Evolutionary conservation across 2,888 invertebrate genomes (phyloP), one percentile per base, ranked within the genome.

Genomic region (Saturnia japonica): DNA sequence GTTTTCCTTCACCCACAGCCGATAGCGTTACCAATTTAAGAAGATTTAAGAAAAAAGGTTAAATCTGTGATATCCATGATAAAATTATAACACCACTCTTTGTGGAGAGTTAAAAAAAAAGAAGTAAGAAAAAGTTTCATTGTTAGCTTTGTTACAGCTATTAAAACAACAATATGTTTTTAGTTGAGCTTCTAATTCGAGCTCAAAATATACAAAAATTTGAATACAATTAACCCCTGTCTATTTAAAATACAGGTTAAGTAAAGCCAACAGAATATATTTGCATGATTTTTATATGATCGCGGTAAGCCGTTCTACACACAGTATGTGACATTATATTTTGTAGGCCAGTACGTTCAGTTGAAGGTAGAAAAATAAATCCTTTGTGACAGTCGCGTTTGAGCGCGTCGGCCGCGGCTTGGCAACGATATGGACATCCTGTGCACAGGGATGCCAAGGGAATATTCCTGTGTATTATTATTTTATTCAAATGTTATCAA

Each of bases 271-370:
- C 34, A n/a, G 22, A 64, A n/a, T 40, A 64, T n/a, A 64, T 64
- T 64, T 64, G 64, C 64, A 64, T 64, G 64, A 64, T 64, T 64
- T 64, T 64, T 64, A 40, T 64, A 64, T 64, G n/a, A 64, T 64
- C 19, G 34, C 40, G 64, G 40, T 40, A 40, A 64, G 64, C 64
- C 40, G n/a, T 7, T 54, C n/a, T 60, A 60, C 14, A 12, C 40
- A 64, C 64, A 34, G 34, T 34, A 6, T 4, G 19, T 19, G 34
- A 40, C 22, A 40, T 64, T 64, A 40, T 64, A 40, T 64, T 40
- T 64, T 40, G 64, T 64, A 19, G 19, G n/a, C 11, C 64, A 7
- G n/a, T 34, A 40, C 40, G 1, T 64, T 40, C 40, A 19, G 64
- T 64, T 40, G 40, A 40, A 40, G 40, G 64, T 64, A 64, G 57